phyloP scores from a whole-genome alignment of 2,888 invertebrate genomes.

The Volucella bombylans region DNA sequence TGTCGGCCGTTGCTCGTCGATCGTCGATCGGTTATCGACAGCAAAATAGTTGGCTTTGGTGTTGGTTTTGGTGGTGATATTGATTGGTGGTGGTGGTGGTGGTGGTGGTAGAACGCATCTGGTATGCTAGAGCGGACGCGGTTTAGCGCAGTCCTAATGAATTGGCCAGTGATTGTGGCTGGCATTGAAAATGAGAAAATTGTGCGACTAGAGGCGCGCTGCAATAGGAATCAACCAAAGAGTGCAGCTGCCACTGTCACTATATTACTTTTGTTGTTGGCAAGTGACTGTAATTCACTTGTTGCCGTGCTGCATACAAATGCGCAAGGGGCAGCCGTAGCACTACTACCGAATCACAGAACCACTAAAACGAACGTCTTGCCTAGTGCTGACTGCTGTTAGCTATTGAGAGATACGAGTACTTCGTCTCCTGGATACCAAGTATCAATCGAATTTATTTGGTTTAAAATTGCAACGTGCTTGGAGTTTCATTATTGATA shows the following conservation, averaged over 20 bases:
- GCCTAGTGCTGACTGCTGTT: conserved; percentile 30
- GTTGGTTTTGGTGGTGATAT: background rate
- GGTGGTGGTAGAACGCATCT: conserved; percentile 57
- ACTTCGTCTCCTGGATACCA: conserved; percentile 71
- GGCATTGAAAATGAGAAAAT: conserved; percentile 71
- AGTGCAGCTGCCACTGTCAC: conserved; percentile 69
- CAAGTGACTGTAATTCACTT: conserved; percentile 73
- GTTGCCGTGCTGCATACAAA: conserved; percentile 71
- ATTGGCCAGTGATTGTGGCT: conserved; percentile 71
- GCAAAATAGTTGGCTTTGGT: too few species aligned
- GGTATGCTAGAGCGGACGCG: conserved; percentile 68
- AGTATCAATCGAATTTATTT: conserved; percentile 73
- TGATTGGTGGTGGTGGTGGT: background rate
- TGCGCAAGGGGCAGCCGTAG: conserved; percentile 37
- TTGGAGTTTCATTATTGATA: conserved; percentile 60
- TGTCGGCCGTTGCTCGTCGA: too few species aligned
- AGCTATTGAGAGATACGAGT: conserved; percentile 17
- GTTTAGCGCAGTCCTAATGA: conserved; percentile 72
- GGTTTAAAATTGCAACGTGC: conserved; percentile 73
- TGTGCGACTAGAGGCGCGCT: conserved; percentile 42
- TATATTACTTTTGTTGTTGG: conserved; percentile 74
- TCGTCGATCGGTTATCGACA: conserved; percentile 37
- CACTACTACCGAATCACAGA: too few species aligned
- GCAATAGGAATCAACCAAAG: background rate
- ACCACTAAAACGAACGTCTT: background rate